Percentiles rank a stretch among this genome's conserved stretches.
These are phyloP conservation scores for Chydorus sphaericus DNA, from an alignment of 2,888 invertebrate species.

Conservation along the genomic window DNA sequence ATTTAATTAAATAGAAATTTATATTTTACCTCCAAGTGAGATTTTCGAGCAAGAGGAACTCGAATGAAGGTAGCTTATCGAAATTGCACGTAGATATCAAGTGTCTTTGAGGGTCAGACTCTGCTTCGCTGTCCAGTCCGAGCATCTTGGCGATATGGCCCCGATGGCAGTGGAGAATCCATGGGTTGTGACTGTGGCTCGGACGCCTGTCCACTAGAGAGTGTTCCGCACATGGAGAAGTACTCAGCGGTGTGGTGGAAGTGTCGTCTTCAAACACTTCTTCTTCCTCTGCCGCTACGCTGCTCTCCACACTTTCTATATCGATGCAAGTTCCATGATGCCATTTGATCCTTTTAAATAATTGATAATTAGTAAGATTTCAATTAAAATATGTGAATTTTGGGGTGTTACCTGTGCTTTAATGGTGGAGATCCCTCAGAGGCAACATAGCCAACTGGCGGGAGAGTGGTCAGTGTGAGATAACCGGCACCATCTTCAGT, in stretches of 20 bases:
- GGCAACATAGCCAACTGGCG: conserved; percentile 24
- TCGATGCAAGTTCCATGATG: conserved; percentile 29
- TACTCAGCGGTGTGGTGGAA: neutral
- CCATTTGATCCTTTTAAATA: conserved; percentile 26
- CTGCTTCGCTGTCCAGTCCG: conserved; percentile 10
- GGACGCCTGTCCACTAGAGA: conserved; percentile 17
- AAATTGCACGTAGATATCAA: neutral
- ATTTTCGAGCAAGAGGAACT: conserved; percentile 43
- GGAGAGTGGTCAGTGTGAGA: conserved; percentile 32
- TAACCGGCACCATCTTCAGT: conserved; percentile 34
- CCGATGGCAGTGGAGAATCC: conserved; percentile 38
- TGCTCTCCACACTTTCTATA: conserved; percentile 24
- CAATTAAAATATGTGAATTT: neutral
- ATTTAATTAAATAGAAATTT: neutral
- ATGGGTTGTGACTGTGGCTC: conserved; percentile 32
- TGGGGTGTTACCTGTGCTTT: conserved; percentile 19
- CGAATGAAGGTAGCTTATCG: conserved; percentile 21
- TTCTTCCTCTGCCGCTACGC: conserved; percentile 19
- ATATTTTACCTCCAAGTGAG: conserved; percentile 34
- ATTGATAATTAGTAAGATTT: neutral
- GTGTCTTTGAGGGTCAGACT: neutral
- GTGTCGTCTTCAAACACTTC: conserved; percentile 23
- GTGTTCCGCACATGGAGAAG: neutral
- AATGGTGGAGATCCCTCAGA: conserved; percentile 17
- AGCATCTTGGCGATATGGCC: conserved; percentile 30